Conservation (phyloP, 2,113 vertebrate species). For the Cairina moschata region DNA sequence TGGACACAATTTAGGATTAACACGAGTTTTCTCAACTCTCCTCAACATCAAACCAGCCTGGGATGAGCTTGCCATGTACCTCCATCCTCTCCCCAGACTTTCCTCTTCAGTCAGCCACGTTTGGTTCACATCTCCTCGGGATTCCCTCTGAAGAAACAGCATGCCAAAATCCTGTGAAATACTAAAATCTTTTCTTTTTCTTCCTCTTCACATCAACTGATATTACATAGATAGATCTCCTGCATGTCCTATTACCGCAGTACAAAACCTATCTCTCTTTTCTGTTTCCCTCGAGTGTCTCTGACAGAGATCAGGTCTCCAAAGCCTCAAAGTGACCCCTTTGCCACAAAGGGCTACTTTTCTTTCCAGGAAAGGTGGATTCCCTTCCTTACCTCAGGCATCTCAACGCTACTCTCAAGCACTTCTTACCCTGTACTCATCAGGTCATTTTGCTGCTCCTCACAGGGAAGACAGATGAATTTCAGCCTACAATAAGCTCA, state of each 20-base stretch:
- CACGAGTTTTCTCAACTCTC: accelerated
- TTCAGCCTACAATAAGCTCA: background rate
- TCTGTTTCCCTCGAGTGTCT: background rate
- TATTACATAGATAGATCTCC: no score
- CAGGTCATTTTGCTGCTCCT: background rate
- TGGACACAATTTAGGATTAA: background rate
- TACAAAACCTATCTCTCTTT: background rate
- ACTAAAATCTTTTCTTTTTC: background rate
- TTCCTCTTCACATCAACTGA: background rate
- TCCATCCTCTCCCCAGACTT: background rate
- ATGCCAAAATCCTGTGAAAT: background rate
- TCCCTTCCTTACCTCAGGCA: background rate
- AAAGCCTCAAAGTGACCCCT: background rate
- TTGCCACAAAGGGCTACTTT: background rate
- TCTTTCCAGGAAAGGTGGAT: background rate
- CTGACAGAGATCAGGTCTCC: background rate
- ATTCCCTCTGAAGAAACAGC: background rate
- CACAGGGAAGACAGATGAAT: background rate
- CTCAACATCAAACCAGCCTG: background rate
- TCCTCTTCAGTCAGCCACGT: background rate
- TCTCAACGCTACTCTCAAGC: background rate
- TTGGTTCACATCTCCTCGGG: accelerated
- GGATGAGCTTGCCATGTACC: background rate
- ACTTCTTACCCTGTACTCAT: background rate
- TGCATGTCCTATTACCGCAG: background rate